Percentiles rank a stretch among this genome's conserved stretches.
Evolutionary conservation across 2,113 vertebrate species (phyloP).

Genomic region (Platichthys stellatus): DNA sequence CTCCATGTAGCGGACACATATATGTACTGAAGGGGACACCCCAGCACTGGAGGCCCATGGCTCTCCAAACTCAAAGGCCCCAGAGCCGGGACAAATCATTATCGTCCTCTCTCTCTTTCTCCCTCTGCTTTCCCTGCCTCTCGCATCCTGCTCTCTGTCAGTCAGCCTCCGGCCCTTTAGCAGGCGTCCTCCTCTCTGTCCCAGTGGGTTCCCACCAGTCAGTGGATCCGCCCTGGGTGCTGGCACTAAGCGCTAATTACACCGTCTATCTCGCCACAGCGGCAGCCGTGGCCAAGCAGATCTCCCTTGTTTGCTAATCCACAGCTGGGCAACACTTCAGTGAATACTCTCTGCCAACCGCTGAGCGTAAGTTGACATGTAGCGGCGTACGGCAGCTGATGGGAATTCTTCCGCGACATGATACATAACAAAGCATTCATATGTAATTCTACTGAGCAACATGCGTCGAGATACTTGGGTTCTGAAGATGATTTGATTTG

Average conservation of each 20-base stretch:
- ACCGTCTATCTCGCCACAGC: constrained; percentile 56
- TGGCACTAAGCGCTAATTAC: constrained; percentile 75
- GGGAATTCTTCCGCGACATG: constrained; percentile 22
- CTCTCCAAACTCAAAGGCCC: constrained; percentile 33
- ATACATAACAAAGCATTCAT: constrained; percentile 21
- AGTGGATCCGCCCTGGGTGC: constrained; percentile 57
- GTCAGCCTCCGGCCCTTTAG: constrained; percentile 57
- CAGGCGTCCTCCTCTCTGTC: constrained; percentile 52
- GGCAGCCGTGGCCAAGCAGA: constrained; percentile 57
- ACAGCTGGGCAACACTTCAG: constrained; percentile 56
- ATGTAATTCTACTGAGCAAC: constrained; percentile 26
- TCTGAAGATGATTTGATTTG: neutral
- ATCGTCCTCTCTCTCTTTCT: constrained; percentile 34
- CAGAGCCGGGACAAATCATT: constrained; percentile 63
- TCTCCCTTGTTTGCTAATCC: constrained; percentile 57
- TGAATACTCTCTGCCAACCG: constrained; percentile 37
- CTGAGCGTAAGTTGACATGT: constrained; percentile 54
- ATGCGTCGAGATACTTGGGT: constrained; percentile 4
- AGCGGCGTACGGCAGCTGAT: constrained; percentile 47
- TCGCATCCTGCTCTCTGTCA: constrained; percentile 52
- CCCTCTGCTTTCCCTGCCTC: constrained; percentile 40
- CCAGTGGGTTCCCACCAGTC: constrained; percentile 59
- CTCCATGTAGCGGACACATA: constrained; percentile 64
- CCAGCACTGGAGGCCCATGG: constrained; percentile 43
- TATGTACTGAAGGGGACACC: constrained; percentile 56